These are phyloP conservation scores for Synergus gifuensis DNA, from an alignment of 2,888 invertebrate species.

Conservation along the genomic window DNA sequence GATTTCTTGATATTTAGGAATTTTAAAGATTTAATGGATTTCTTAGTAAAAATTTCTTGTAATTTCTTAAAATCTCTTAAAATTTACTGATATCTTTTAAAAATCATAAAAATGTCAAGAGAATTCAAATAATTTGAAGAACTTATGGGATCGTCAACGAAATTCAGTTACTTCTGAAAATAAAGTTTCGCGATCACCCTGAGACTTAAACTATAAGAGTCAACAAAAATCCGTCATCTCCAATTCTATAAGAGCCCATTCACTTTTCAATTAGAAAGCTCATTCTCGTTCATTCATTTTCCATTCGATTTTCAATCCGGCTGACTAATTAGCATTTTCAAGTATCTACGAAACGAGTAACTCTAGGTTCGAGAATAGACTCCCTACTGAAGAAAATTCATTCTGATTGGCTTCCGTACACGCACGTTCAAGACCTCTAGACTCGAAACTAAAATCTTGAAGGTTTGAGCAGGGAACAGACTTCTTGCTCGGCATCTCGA, in stretches of 20 bases:
- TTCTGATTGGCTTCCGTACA: slow-evolving; percentile 22
- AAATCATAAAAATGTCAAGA: no score
- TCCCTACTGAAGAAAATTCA: slow-evolving; percentile 12
- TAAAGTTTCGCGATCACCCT: neutral
- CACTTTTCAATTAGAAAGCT: slow-evolving; percentile 37
- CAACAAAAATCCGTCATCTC: neutral
- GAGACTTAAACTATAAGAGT: neutral
- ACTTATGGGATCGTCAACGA: no score
- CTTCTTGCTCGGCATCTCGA: neutral
- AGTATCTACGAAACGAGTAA: slow-evolving; percentile 30
- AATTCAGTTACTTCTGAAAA: no score
- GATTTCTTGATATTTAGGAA: no score
- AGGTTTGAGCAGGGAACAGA: neutral
- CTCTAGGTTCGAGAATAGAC: slow-evolving; percentile 23
- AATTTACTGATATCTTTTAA: no score
- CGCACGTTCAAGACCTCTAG: neutral
- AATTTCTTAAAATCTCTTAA: no score
- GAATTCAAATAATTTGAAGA: no score
- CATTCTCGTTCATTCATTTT: slow-evolving; percentile 20
- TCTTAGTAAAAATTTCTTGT: no score
- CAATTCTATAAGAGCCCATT: slow-evolving; percentile 8
- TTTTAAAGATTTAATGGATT: no score
- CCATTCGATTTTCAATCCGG: neutral
- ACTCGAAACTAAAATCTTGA: slow-evolving; percentile 13
- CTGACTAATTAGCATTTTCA: slow-evolving; percentile 23